Evolutionary conservation across 2,888 invertebrate species (phyloP).

Genomic region (Megastigmus dorsalis): DNA sequence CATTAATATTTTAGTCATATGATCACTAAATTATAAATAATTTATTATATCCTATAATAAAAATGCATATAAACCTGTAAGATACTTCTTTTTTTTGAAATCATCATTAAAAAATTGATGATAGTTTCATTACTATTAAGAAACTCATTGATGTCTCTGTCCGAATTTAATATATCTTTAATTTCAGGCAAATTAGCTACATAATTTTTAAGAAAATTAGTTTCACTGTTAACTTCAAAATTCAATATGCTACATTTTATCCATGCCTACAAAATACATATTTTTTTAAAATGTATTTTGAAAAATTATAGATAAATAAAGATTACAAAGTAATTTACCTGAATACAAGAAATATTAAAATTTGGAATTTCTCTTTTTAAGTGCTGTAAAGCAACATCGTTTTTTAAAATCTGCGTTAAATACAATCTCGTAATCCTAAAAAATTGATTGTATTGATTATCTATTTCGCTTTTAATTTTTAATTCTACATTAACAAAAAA

Average conservation of each 20-base stretch:
- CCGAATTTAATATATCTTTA: constrained; percentile 60
- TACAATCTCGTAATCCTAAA: constrained; percentile 67
- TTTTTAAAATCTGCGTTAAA: constrained; percentile 62
- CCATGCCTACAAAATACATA: constrained; percentile 65
- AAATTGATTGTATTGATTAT: constrained; percentile 43
- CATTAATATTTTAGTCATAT: background rate
- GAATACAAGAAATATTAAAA: constrained; percentile 66
- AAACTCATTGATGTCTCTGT: constrained; percentile 61
- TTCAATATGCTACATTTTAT: constrained; percentile 67
- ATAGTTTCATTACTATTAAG: constrained; percentile 64
- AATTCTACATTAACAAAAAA: no score
- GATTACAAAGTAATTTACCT: constrained; percentile 59
- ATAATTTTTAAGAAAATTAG: constrained; percentile 62
- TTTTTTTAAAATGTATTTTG: background rate
- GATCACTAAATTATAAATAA: background rate
- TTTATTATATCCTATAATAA: background rate
- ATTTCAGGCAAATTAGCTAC: constrained; percentile 63
- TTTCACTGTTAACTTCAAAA: constrained; percentile 59
- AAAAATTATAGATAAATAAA: background rate
- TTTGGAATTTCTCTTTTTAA: constrained; percentile 63
- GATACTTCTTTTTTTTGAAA: constrained; percentile 61
- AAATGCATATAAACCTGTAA: constrained; percentile 59
- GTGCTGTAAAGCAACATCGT: constrained; percentile 56
- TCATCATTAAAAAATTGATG: constrained; percentile 62
- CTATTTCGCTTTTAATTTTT: no score